Evolutionary conservation across 1,140 invertebrate genomes (phyloP).

Genomic region (Nasonia giraulti): DNA sequence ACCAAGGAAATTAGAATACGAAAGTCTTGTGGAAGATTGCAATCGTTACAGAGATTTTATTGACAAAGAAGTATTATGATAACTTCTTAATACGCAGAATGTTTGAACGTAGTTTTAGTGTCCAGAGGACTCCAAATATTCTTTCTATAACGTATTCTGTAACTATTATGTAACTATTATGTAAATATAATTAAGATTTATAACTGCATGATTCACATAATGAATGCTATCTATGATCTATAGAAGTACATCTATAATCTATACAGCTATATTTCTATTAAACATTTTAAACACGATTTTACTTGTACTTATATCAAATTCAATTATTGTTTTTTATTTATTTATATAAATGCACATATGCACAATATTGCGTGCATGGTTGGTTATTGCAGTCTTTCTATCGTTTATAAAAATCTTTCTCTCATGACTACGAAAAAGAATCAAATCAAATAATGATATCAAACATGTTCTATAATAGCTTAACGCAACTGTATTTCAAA

Average conservation of each 20-base stretch:
- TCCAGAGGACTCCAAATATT: background rate
- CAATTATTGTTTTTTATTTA: slow-evolving; percentile 9
- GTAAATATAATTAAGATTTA: slow-evolving; percentile 15
- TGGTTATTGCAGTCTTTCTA: background rate
- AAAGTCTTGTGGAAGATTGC: too few species aligned
- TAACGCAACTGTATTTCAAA: background rate
- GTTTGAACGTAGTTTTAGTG: background rate
- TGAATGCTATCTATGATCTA: background rate
- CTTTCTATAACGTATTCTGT: background rate
- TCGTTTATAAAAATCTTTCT: background rate
- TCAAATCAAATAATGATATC: background rate
- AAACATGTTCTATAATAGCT: background rate
- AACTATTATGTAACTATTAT: too few species aligned
- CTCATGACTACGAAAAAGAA: background rate
- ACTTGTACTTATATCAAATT: slow-evolving; percentile 28
- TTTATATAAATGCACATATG: slow-evolving; percentile 40
- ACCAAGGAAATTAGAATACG: too few species aligned
- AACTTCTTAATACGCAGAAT: too few species aligned
- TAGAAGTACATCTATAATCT: slow-evolving; percentile 10
- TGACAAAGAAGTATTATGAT: too few species aligned
- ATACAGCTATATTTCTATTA: background rate
- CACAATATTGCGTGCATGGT: slow-evolving; percentile 39
- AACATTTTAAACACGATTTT: background rate
- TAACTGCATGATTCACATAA: slow-evolving; percentile 33
- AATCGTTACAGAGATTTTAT: too few species aligned